These are phyloP conservation scores for Drosophila pseudoananassae DNA, from an alignment of 1,140 invertebrate species.

Conservation along the genomic window DNA sequence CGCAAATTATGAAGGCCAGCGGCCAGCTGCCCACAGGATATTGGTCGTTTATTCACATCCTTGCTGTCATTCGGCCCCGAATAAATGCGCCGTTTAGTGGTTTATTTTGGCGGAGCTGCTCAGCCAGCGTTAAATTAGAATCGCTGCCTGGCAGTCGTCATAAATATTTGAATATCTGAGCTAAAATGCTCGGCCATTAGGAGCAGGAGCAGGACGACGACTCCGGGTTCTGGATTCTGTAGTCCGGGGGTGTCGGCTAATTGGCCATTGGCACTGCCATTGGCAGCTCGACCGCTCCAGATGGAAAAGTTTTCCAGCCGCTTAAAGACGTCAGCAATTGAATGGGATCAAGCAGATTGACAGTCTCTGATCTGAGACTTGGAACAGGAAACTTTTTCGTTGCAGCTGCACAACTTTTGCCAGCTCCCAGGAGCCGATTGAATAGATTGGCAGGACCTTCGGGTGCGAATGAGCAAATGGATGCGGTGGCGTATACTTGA, in stretches of 20 bases:
- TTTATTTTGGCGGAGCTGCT: conserved; percentile 46
- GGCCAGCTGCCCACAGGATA: conserved; percentile 56
- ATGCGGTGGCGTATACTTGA: conserved; percentile 9
- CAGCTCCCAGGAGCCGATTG: conserved; percentile 18
- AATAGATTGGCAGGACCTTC: conserved; percentile 31
- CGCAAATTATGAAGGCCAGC: conserved; percentile 59
- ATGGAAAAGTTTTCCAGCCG: conserved; percentile 35
- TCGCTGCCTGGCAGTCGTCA: conserved; percentile 45
- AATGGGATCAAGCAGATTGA: conserved; percentile 53
- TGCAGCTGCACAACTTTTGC: conserved; percentile 43
- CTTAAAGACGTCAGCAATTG: conserved; percentile 55
- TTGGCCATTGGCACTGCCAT: conserved; percentile 47
- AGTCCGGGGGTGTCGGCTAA: conserved; percentile 27
- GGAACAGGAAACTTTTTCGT: conserved; percentile 45
- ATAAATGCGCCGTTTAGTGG: conserved; percentile 48
- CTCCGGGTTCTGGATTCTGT: not conserved
- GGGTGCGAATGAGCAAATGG: not conserved
- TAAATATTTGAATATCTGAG: conserved; percentile 72
- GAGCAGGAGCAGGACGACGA: not conserved
- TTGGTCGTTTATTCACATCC: conserved; percentile 47
- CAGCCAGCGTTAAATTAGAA: conserved; percentile 78
- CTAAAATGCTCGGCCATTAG: conserved; percentile 48
- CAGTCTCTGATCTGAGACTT: conserved; percentile 53
- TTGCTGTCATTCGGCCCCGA: conserved; percentile 33
- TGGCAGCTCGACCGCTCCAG: conserved; percentile 30